Evolutionary conservation across 1,140 invertebrate genomes (phyloP), one percentile per base, ranked within the genome.

Genomic region (Goniozus legneri): DNA sequence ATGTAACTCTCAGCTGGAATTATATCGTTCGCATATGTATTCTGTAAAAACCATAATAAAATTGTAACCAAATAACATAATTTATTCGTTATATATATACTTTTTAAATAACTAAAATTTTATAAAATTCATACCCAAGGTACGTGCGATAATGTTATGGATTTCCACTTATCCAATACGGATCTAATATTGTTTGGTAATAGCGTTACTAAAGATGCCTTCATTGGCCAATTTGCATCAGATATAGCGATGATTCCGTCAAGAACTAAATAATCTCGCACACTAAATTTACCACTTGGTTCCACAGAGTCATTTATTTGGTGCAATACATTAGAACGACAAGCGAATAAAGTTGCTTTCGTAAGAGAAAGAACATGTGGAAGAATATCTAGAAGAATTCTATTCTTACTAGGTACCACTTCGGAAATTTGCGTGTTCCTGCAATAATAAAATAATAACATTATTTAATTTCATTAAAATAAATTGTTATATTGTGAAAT

Each of bases 1-100:
- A 91, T 81, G 50, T 88, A 90, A 58, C 84, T 90, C 64, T 93
- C 90, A 0, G 85, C 84, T 16, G 89, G 89, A 53, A 92, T 86
- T 4, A 90, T 84, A 63, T 93, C 88, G 54, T 83, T 85, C 13
- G 83, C 80, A 63, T 85, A 88, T 3, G 83, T 82, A 33, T 81
- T 82, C 87, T 89, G 66, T 30, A 77, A 78, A 34, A 40, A 44
- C 48, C 61, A 57, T 8, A 39, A n/a, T n/a, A n/a, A n/a, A n/a
- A n/a, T n/a, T n/a, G n/a, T n/a, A 3, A 37, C 20, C 19, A 15
- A 30, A 16, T 20, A 19, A 10, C n/a, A n/a, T n/a, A n/a, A n/a
- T n/a, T n/a, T n/a, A n/a, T n/a, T n/a, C n/a, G n/a, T n/a, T n/a
- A n/a, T n/a, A n/a, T n/a, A n/a, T n/a, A n/a, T n/a, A n/a, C n/a